Evolutionary conservation across 2,113 vertebrate species (phyloP), one percentile per base, ranked within the genome.

Genomic region (Labeo catla): DNA sequence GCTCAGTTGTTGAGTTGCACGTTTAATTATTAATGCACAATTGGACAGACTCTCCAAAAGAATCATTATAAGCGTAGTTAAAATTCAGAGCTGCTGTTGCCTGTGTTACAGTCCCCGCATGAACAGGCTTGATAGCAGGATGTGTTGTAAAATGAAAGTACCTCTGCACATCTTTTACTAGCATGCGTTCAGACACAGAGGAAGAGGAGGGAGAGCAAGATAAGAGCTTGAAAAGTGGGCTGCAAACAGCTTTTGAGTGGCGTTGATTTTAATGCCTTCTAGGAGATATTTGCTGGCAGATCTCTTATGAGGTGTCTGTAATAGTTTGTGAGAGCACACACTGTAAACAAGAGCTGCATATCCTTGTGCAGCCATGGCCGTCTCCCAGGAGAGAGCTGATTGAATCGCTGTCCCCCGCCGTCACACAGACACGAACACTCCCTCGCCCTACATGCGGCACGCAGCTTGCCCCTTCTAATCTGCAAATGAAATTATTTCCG

Each of bases 401-500:
- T 88, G 80, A 85, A 85, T 76, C 61, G 9, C 68, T 70, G 63
- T 68, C 66, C 72, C 79, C 83, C 23, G 68, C 70, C 72, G 16
- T 63, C 61, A 59, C 79, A 39, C 59, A 52, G 59, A 66, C 77
- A 70, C 78, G n/a, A 49, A n/a, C 34, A 45, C 59, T 49, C 66
- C 39, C 34, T 43, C 84, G 2, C 49, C 74, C 12, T 47, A 88
- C 77, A 66, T 47, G 63, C 45, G 7, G 78, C 49, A 79, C 84
- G 4, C 79, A 45, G 70, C 70, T 81, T 81, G 81, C 61, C 28
- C 28, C 70, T 86, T 83, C 86, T 85, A 82, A 87, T 89, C 88
- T 85, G 86, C 66, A 76, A 84, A 86, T 87, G 9, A 89, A 84
- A 87, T 87, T 84, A 80, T 85, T 89, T 77, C 83, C 54, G 8